phyloP scores from a whole-genome alignment of 2,113 vertebrate species.

The Aptenodytes forsteri region DNA sequence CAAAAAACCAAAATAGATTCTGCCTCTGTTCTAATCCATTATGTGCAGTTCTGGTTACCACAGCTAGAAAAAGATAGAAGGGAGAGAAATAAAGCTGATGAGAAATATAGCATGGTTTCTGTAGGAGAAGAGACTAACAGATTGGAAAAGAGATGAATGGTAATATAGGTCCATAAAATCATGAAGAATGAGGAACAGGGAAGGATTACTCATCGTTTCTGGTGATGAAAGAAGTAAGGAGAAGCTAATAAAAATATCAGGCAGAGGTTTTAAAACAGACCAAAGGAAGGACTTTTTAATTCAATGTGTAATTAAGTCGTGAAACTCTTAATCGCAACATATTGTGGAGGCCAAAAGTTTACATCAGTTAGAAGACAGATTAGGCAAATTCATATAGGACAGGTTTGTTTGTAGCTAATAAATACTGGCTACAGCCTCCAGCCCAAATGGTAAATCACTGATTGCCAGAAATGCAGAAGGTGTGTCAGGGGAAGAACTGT shows the following conservation, averaged over 20 bases:
- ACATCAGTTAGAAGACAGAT: not conserved
- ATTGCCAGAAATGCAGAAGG: not conserved
- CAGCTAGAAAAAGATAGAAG: not conserved
- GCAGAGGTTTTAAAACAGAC: not conserved
- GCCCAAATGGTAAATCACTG: not conserved
- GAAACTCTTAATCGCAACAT: not conserved
- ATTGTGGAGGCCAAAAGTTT: not conserved
- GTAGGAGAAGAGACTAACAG: not conserved
- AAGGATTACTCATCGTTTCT: not conserved
- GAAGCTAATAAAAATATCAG: not conserved
- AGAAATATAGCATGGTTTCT: not conserved
- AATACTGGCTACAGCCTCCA: not conserved
- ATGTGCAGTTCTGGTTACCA: not conserved
- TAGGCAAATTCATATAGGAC: not conserved
- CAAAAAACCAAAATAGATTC: not conserved
- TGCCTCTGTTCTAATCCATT: not conserved
- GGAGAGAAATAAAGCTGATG: not conserved
- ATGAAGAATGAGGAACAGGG: not conserved
- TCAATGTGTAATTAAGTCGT: not conserved
- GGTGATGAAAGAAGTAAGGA: not conserved
- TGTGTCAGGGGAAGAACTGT: not conserved
- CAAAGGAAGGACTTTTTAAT: not conserved
- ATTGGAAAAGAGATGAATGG: not conserved
- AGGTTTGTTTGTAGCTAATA: not conserved
- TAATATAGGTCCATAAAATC: not conserved